Conservation (phyloP, 2,113 vertebrate genomes). For the Ceuthmochares aereus region DNA sequence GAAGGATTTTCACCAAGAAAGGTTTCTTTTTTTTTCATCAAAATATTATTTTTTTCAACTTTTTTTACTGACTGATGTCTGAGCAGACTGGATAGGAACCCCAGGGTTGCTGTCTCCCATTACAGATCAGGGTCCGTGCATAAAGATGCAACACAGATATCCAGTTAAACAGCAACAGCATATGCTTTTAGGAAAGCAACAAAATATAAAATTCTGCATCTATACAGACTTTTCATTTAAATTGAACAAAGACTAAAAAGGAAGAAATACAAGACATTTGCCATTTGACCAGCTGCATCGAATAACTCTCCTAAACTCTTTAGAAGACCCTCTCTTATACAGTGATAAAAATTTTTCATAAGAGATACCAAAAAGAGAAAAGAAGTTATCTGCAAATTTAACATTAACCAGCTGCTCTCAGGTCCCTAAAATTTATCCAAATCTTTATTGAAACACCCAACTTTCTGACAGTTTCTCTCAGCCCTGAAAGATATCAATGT, state of each 20-base stretch:
- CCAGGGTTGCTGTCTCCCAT: background rate
- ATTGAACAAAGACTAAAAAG: background rate
- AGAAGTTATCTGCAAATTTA: background rate
- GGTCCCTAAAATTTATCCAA: background rate
- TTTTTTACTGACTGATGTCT: background rate
- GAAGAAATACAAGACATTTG: background rate
- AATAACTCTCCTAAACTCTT: background rate
- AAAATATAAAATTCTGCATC: background rate
- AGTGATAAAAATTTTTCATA: background rate
- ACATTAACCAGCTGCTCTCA: background rate
- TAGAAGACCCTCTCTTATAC: background rate
- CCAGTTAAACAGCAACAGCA: background rate
- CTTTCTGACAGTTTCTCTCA: background rate
- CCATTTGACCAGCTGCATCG: background rate
- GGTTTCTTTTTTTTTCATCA: background rate
- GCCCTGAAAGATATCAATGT: background rate
- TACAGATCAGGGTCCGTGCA: background rate
- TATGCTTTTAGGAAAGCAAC: background rate
- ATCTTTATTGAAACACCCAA: background rate
- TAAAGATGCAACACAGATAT: background rate
- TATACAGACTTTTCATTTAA: background rate
- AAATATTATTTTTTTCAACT: background rate
- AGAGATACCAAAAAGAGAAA: background rate
- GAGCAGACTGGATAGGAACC: background rate
- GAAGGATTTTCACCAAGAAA: background rate